phyloP scores from a whole-genome alignment of 2,113 vertebrate species.

The Pseudopipra pipra region DNA sequence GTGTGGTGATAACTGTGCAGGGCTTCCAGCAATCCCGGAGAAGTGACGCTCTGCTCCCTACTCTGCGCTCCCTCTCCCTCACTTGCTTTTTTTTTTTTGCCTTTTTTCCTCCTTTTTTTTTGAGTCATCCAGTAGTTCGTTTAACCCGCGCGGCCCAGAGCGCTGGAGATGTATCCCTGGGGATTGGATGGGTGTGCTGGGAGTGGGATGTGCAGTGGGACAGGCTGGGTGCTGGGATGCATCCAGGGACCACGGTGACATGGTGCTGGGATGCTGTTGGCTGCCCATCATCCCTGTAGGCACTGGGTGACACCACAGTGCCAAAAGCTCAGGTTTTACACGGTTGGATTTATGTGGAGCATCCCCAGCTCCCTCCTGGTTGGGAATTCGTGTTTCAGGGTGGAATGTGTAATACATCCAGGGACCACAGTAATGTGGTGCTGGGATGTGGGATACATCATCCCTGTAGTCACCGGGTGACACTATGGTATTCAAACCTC shows the following conservation, averaged over 20 bases:
- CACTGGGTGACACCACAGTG: accelerated
- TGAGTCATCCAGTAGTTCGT: background rate
- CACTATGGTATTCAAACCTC: background rate
- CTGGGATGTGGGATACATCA: background rate
- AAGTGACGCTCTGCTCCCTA: conserved; percentile 81
- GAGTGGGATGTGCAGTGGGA: background rate
- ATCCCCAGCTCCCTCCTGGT: background rate
- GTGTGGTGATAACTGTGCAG: conserved; percentile 90
- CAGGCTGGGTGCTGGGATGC: background rate
- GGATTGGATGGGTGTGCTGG: accelerated
- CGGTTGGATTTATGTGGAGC: accelerated
- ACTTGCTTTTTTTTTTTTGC: background rate
- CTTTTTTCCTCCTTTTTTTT: background rate
- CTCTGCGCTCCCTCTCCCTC: background rate
- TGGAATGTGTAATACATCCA: background rate
- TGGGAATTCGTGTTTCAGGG: accelerated
- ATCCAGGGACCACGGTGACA: accelerated
- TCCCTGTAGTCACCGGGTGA: background rate
- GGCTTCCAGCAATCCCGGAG: conserved; percentile 89
- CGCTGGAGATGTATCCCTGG: accelerated
- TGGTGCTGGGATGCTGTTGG: accelerated
- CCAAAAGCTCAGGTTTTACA: background rate
- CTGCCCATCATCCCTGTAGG: accelerated
- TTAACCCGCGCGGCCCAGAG: background rate
- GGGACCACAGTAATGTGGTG: background rate